Evolutionary conservation across 2,113 vertebrate species (phyloP).

Genomic region (Apus apus): DNA sequence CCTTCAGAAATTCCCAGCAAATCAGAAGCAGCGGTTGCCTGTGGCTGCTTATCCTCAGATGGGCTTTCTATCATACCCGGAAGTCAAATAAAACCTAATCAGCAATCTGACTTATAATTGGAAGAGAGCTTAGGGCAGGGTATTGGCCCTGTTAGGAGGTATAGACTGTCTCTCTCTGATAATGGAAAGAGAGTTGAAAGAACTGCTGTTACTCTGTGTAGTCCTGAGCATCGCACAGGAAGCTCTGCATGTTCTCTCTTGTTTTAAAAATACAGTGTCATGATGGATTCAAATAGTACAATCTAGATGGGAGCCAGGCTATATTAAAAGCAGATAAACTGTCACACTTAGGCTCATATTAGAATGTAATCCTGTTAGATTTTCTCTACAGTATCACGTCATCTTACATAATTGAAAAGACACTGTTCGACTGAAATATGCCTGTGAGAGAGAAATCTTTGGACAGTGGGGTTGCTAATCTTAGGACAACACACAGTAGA

Average conservation of each 20-base stretch:
- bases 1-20: not conserved
- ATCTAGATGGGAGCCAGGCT: conserved; percentile 38
- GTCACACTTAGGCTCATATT: conserved; percentile 40
- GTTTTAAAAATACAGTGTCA: conserved; percentile 28
- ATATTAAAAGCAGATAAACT: conserved; percentile 40
- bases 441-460: not conserved
- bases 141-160: not conserved
- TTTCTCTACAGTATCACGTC: conserved; percentile 45
- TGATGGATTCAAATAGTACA: not conserved
- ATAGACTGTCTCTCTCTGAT: not conserved
- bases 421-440: not conserved
- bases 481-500: not conserved
- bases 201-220: not conserved
- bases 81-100: not conserved
- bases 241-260: not conserved
- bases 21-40: not conserved
- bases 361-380: conserved; percentile 63
- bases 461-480: not conserved
- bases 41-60: not conserved
- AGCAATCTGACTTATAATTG: accelerated
- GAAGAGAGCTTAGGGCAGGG: not conserved
- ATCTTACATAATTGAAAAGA: conserved; percentile 53
- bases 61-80: not conserved
- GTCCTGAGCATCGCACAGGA: not conserved
- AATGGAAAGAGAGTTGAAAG: not conserved